A percentile compares a stretch with the other conserved stretches of the same genome.
Evolutionary conservation across 1,140 invertebrate genomes (phyloP).

Genomic region (Belonocnema kinseyi): DNA sequence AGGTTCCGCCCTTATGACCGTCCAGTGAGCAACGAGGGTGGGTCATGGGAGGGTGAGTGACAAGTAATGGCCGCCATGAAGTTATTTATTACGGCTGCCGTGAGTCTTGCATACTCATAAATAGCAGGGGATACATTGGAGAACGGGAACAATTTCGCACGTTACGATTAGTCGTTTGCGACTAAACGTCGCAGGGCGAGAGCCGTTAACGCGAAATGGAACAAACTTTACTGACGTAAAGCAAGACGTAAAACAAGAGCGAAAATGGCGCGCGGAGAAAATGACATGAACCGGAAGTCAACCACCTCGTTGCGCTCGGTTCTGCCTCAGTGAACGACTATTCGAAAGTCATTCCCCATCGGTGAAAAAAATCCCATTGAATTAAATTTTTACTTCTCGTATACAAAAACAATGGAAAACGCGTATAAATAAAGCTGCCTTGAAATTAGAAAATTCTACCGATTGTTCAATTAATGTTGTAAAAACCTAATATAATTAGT

Average conservation of each 20-base stretch:
- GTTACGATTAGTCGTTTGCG: constrained; percentile 17
- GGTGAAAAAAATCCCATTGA: constrained; percentile 17
- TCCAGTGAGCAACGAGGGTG: constrained; percentile 31
- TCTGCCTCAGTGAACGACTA: constrained; percentile 10
- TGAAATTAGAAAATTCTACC: background rate
- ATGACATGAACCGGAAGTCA: constrained; percentile 27
- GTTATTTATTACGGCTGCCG: constrained; percentile 64
- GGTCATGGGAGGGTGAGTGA: constrained; percentile 56
- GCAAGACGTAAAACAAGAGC: constrained; percentile 25
- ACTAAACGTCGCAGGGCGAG: constrained; percentile 1
- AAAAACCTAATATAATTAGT: background rate
- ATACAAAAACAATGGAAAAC: background rate
- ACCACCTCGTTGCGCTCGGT: constrained; percentile 17
- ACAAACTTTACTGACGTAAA: constrained; percentile 17
- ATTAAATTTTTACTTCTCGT: constrained; percentile 9
- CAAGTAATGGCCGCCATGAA: constrained; percentile 67
- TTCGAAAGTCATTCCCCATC: constrained; percentile 12
- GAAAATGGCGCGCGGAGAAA: constrained; percentile 23
- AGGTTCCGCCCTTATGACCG: constrained; percentile 12
- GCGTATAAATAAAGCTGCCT: background rate
- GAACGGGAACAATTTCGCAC: background rate
- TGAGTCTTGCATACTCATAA: constrained; percentile 31
- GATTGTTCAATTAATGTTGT: background rate
- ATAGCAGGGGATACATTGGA: constrained; percentile 3
- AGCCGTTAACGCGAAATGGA: constrained; percentile 10